Evolutionary conservation across 2,797 vertebrate species (phyloP), one percentile per base, ranked within the genome.

Genomic region (Sciaenops ocellatus): DNA sequence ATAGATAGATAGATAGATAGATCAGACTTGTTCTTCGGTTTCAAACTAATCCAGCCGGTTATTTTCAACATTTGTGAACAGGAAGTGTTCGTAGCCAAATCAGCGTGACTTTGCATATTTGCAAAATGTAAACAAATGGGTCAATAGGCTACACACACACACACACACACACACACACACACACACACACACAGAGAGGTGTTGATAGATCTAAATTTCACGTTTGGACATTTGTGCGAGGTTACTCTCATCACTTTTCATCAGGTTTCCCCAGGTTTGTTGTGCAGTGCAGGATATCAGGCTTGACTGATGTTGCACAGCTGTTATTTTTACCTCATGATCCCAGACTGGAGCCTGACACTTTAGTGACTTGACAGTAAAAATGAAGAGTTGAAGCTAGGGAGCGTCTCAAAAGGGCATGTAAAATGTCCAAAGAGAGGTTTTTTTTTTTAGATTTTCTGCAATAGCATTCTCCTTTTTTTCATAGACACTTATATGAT

Each of bases 231-330:
- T 47, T 74, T 74, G 30, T 38, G 28, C n/a, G 0, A 1, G 59
- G 8, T 73, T 62, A 28, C 47, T 38, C 10, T 65, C 16, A 65
- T 26, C 24, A 18, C 38, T 30, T 48, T 46, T 66, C 41, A 46
- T 47, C 61, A 18, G 52, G 48, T 66, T 30, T 60, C 38, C 3
- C 17, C 50, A 16, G 61, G 50, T 41, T 18, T 59, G 46, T 12
- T 26, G 16, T 22, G 6, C 66, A 17, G 20, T n/a, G n/a, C 48
- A 47, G 48, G 50, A 46, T 69, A 7, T 38, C 34, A 2, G 3
- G 38, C 20, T 15, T 47, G 26, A 72, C 41, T 28, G 54, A 69
- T 44, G 65, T 24, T 67, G 13, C 48, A 41, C 64, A 66, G 64
- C 64, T 66, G 64, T 38, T 65, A 42, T 46, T 57, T 47, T 20